Conservation (phyloP, 2,113 vertebrate genomes). For the Sinocyclocheilus maitianheensis region DNA sequence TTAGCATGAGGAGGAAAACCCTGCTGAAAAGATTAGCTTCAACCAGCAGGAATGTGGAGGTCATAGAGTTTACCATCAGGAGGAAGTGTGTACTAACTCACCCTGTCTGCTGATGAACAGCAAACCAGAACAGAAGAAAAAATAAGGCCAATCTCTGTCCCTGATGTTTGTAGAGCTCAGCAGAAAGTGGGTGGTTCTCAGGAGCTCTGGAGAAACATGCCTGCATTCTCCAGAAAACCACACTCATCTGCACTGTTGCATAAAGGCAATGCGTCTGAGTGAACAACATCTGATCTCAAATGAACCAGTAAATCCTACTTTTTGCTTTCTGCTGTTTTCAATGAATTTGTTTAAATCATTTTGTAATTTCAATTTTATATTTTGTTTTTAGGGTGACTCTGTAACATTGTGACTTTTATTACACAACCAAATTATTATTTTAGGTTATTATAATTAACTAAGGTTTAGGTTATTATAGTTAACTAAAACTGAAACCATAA, state of each 20-base stretch:
- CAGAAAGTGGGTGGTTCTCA: not conserved
- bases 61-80: not conserved
- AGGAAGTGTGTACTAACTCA: slow-evolving; percentile 19
- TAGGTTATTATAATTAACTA: not conserved
- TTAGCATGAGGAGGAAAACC: not conserved
- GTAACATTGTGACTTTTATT: not conserved
- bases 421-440: not conserved
- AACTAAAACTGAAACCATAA: no score
- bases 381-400: not conserved
- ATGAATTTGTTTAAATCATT: not conserved
- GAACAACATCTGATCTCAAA: not conserved
- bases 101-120: not conserved
- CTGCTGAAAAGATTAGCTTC: not conserved
- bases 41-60: not conserved
- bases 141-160: slow-evolving; percentile 23
- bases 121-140: slow-evolving; percentile 14
- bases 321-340: not conserved
- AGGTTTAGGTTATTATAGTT: no score
- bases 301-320: not conserved
- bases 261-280: not conserved
- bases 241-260: not conserved
- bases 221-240: not conserved
- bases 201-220: not conserved
- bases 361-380: not conserved
- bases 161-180: slow-evolving; percentile 23